phyloP scores from a whole-genome alignment of 2,888 invertebrate genomes.

The Pemphredon lugubris region DNA sequence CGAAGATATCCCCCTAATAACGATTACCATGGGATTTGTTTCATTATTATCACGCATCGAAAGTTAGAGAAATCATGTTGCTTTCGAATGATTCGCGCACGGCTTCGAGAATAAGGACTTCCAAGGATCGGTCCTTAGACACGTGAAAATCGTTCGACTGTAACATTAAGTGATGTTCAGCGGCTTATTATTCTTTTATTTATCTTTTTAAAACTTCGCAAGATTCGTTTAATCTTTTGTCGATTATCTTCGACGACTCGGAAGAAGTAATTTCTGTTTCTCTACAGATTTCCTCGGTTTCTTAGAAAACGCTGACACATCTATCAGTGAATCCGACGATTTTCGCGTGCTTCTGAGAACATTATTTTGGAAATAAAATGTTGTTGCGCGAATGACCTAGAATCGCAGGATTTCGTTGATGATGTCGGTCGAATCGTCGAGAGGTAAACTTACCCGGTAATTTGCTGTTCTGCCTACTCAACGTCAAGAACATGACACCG shows the following conservation, averaged over 20 bases:
- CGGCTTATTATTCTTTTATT: background rate
- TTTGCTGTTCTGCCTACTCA: conserved; percentile 9
- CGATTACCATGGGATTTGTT: too few species aligned
- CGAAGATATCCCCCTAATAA: too few species aligned
- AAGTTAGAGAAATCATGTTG: too few species aligned
- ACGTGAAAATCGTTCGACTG: background rate
- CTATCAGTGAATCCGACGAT: background rate
- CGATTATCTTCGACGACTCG: too few species aligned
- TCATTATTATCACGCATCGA: too few species aligned
- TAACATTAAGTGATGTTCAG: background rate
- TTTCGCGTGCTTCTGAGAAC: conserved; percentile 10
- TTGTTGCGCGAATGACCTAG: background rate
- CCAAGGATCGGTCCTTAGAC: background rate
- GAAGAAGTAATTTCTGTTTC: too few species aligned
- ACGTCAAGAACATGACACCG: conserved; percentile 33
- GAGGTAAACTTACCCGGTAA: conserved; percentile 26
- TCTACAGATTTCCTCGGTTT: too few species aligned
- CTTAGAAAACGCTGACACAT: background rate
- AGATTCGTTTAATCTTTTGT: background rate
- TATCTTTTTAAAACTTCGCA: background rate
- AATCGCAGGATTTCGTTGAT: conserved; percentile 36
- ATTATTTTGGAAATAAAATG: conserved; percentile 5
- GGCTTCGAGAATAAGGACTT: conserved; percentile 7
- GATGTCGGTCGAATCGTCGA: conserved; percentile 10
- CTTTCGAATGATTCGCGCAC: background rate